Conservation (phyloP, 2,888 invertebrate species). For the Cryptocephalus moraei region DNA sequence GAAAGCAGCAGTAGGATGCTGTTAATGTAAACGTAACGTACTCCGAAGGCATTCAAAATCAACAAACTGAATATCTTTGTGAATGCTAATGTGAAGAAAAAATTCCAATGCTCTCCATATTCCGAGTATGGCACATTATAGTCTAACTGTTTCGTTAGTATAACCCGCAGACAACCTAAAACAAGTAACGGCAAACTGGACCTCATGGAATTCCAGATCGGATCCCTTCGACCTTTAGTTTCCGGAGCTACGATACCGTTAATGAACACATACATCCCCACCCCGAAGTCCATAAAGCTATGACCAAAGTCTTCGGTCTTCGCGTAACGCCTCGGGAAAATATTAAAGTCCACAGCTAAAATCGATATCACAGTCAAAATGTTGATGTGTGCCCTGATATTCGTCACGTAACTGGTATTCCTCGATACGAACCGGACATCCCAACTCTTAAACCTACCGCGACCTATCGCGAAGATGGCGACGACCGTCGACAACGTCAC, state of each 20-base stretch:
- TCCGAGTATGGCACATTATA: constrained; percentile 87
- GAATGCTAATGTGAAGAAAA: constrained; percentile 85
- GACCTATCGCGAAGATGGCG: no score
- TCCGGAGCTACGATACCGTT: constrained; percentile 67
- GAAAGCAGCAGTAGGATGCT: constrained; percentile 46
- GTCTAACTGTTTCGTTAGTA: constrained; percentile 51
- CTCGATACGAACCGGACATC: neutral
- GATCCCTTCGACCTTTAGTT: constrained; percentile 29
- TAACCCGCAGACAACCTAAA: constrained; percentile 53
- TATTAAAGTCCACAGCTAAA: constrained; percentile 84
- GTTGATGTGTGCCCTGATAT: constrained; percentile 59
- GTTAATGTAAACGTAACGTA: constrained; percentile 43
- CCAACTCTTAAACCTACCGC: no score
- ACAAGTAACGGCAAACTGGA: constrained; percentile 42
- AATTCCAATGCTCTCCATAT: constrained; percentile 98
- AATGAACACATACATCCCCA: constrained; percentile 74
- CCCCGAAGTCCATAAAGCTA: constrained; percentile 92
- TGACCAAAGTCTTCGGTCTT: constrained; percentile 83
- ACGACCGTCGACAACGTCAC: no score
- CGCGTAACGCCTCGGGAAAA: constrained; percentile 75
- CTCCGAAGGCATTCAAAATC: constrained; percentile 45
- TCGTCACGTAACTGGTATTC: constrained; percentile 45
- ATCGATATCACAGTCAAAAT: constrained; percentile 72
- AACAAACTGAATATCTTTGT: constrained; percentile 65
- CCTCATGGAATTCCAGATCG: constrained; percentile 31